These are phyloP conservation scores for Vanacampus margaritifer DNA, from an alignment of 2,113 vertebrate species.

Conservation along the genomic window DNA sequence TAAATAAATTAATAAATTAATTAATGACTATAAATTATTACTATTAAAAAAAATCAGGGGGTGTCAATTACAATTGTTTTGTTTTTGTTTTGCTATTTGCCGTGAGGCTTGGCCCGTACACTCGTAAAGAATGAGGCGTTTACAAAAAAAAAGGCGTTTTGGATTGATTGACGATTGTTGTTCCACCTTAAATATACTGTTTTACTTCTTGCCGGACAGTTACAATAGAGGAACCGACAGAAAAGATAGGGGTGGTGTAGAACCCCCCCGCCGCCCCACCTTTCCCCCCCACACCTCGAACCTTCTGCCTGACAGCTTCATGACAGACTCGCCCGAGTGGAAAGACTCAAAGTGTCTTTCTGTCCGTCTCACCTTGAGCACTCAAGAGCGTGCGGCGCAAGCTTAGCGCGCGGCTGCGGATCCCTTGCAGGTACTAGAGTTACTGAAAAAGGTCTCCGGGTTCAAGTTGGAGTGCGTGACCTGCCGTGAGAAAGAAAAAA, in stretches of 20 bases:
- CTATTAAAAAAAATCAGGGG: too few species aligned
- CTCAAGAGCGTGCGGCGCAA: constrained; percentile 35
- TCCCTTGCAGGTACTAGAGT: constrained; percentile 35
- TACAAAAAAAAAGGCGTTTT: background rate
- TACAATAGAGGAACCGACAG: background rate
- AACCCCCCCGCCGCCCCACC: too few species aligned
- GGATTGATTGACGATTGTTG: background rate
- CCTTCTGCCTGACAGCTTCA: constrained; percentile 28
- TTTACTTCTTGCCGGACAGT: background rate
- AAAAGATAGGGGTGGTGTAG: too few species aligned
- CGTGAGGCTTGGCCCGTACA: too few species aligned
- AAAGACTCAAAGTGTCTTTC: constrained; percentile 29
- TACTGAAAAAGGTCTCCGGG: constrained; percentile 27
- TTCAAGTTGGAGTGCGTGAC: constrained; percentile 2
- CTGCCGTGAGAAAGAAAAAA: background rate
- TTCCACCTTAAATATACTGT: background rate
- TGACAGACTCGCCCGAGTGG: constrained; percentile 25
- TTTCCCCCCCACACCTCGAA: too few species aligned
- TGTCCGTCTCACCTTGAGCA: constrained; percentile 51
- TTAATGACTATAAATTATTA: too few species aligned
- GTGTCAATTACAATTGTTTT: too few species aligned
- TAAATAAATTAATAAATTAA: too few species aligned
- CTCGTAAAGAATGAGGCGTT: too few species aligned
- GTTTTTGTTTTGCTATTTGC: too few species aligned
- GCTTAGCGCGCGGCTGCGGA: constrained; percentile 37